Evolutionary conservation across 2,113 vertebrate genomes (phyloP), one percentile per base, ranked within the genome.

Genomic region (Chamaea fasciata): DNA sequence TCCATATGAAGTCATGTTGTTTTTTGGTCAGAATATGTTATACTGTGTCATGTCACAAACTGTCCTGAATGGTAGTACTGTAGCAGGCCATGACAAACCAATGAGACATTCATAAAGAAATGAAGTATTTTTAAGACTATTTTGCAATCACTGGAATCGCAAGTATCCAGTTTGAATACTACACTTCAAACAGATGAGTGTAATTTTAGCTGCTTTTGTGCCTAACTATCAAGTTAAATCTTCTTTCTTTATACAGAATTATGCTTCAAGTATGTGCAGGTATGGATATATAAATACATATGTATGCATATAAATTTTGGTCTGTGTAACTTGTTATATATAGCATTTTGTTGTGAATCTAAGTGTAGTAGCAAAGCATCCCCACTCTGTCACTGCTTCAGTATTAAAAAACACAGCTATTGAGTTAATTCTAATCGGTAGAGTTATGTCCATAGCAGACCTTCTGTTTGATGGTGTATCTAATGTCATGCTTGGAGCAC

Each of bases 91-190:
- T 71, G 95, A 93, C 96, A 97, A 90, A 96, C 56, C 76, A 90
- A 90, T 96, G 71, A 93, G 55, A 93, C 87, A 75, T 20, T 21
- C 28, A 47, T 63, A 90, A 90, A 83, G 67, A 90, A 91, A 83
- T 12, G 39, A 70, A 78, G 2, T 71, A 96, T 97, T 96, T 88
- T 96, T 94, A 88, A 93, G 93, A 93, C 95, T 92, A 37, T 67
- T 95, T 97, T 1, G 1, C 39, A 68, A 56, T 73, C 44, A 57
- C 42, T 73, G 41, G 16, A 82, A 82, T 88, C n/a, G 1, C 56
- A 80, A 86, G 13, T n/a, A 83, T 88, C 31, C 22, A 52, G 59
- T 86, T 28, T 83, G 73, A 93, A 74, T 85, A 93, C 65, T 90
- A 44, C 57, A 70, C 44, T 83, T 83, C 46, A 87, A 90, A 83